Evolutionary conservation across 1,140 invertebrate genomes (phyloP).

Genomic region (Diprion similis): DNA sequence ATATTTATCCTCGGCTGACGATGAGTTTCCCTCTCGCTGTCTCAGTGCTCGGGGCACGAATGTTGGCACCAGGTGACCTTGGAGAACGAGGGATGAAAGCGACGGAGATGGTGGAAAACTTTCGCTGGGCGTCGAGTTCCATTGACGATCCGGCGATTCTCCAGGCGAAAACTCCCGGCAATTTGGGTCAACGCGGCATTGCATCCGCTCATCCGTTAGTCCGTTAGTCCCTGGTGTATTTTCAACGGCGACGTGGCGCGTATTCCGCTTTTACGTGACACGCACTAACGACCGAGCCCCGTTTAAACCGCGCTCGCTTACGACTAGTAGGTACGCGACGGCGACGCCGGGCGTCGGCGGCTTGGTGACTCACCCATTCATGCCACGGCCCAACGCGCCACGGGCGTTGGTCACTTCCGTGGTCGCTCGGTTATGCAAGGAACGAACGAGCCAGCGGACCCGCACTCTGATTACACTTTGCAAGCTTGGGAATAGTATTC

Average conservation of each 20-base stretch:
- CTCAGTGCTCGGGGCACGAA: too few relatives aligned
- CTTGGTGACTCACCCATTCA: slow-evolving; percentile 43
- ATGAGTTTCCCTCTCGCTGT: too few relatives aligned
- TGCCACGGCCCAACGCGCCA: slow-evolving; percentile 23
- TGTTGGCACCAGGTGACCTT: too few relatives aligned
- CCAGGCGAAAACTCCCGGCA: background rate
- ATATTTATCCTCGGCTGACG: too few relatives aligned
- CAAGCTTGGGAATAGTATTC: too few relatives aligned
- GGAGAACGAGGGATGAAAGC: too few relatives aligned
- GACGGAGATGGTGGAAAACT: too few relatives aligned
- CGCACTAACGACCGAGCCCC: slow-evolving; percentile 6
- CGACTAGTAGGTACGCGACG: background rate
- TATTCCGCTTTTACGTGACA: background rate
- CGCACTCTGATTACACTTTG: background rate
- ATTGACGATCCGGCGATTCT: too few relatives aligned
- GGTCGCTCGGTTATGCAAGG: background rate
- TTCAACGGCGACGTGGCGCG: background rate
- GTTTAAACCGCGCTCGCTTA: background rate
- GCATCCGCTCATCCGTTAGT: too few relatives aligned
- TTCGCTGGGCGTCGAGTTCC: too few relatives aligned
- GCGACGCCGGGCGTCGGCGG: background rate
- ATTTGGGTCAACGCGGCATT: background rate
- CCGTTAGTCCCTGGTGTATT: too few relatives aligned
- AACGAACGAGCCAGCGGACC: background rate
- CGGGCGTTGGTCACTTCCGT: background rate